Conservation (phyloP, 2,888 invertebrate genomes). For the Pollenia labialis region DNA sequence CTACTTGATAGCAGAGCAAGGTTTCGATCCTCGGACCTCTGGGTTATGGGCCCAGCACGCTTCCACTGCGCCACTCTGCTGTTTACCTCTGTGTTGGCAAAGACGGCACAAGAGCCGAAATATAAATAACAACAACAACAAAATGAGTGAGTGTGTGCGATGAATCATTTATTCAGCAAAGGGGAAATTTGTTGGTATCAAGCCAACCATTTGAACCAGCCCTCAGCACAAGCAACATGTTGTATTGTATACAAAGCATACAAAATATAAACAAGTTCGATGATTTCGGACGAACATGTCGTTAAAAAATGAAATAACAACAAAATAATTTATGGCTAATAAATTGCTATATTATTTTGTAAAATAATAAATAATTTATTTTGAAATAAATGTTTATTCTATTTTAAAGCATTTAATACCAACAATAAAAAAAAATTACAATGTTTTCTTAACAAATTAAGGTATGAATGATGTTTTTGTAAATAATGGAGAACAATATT, state of each 20-base stretch:
- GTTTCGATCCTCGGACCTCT: conserved; percentile 85
- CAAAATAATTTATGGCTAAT: conserved; percentile 22
- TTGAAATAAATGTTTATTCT: background rate
- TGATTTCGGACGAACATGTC: background rate
- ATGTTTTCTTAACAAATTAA: background rate
- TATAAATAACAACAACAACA: background rate
- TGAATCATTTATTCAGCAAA: background rate
- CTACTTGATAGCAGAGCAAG: conserved; percentile 83
- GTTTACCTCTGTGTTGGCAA: background rate
- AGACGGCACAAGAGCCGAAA: background rate
- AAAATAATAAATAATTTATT: conserved; percentile 6
- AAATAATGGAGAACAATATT: background rate
- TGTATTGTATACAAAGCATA: conserved; percentile 1
- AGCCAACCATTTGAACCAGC: conserved; percentile 4
- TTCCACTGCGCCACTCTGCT: conserved; percentile 93
- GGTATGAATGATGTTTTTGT: background rate
- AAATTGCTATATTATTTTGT: conserved; percentile 18
- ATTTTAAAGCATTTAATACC: background rate
- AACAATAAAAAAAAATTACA: too few species aligned
- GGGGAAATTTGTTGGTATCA: conserved; percentile 11
- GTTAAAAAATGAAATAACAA: background rate
- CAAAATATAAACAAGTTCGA: conserved; percentile 34
- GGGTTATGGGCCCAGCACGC: conserved; percentile 92
- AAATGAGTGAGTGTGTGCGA: background rate
- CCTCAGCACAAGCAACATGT: background rate